Conservation (phyloP, 92 coral and sea anemone genomes). For the Paragorgia papillata region DNA sequence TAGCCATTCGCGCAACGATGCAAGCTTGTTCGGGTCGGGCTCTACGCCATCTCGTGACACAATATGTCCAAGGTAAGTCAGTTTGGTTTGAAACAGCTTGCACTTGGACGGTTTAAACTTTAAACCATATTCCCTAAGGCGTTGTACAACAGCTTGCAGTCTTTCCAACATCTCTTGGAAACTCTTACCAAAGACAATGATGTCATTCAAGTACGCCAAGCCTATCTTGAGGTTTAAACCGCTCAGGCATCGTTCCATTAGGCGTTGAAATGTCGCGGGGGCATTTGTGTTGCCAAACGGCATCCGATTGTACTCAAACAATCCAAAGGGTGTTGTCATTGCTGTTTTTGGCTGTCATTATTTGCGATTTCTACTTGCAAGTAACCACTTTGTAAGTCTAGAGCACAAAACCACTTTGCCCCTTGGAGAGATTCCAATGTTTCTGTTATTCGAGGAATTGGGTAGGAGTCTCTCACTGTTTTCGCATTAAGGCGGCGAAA, state of each 20-base stretch:
- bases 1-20: background rate
- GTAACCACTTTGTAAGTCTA: conserved; percentile 61
- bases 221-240: conserved; percentile 18
- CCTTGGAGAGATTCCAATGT: conserved; percentile 55
- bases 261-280: conserved; percentile 60
- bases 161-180: conserved; percentile 44
- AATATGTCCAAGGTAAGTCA: conserved; percentile 45
- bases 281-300: conserved; percentile 56
- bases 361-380: conserved; percentile 48
- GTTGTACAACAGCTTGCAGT: conserved; percentile 49
- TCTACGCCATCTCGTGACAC: conserved; percentile 43
- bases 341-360: conserved; percentile 52
- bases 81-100: conserved; percentile 38
- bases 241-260: conserved; percentile 30
- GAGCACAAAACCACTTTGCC: conserved; percentile 51
- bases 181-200: conserved; percentile 52
- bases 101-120: conserved; percentile 65
- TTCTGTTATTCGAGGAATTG: conserved; percentile 49
- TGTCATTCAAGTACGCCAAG: conserved; percentile 60
- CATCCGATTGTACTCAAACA: conserved; percentile 59
- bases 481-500: conserved; percentile 53
- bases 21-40: conserved; percentile 51
- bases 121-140: conserved; percentile 42
- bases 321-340: conserved; percentile 59
- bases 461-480: conserved; percentile 52